Percentiles rank a stretch among this genome's conserved stretches.
Evolutionary conservation across 2,888 invertebrate genomes (phyloP).

Genomic region (Microctonus brassicae): DNA sequence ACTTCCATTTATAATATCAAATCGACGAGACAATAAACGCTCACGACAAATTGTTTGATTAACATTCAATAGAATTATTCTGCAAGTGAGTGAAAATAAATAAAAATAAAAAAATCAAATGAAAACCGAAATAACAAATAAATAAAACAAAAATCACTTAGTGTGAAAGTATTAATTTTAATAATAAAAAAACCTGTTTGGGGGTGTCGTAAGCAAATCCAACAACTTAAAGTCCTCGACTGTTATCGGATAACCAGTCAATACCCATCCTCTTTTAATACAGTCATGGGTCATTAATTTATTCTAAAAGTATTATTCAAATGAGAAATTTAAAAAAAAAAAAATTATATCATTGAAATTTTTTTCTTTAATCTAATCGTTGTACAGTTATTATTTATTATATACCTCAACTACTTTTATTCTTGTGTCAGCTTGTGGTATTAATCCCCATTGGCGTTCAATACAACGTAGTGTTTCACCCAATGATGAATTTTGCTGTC

Average conservation of each 20-base stretch:
- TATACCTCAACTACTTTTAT: conserved; percentile 57
- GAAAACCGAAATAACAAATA: too few relatives aligned
- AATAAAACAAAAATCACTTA: conserved; percentile 19
- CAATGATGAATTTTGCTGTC: conserved; percentile 59
- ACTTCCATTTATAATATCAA: conserved; percentile 70
- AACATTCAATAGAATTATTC: conserved; percentile 71
- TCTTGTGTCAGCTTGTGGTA: conserved; percentile 48
- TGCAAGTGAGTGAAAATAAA: conserved; percentile 47
- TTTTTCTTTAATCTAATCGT: too few relatives aligned
- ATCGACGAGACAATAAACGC: conserved; percentile 65
- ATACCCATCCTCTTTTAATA: conserved; percentile 75
- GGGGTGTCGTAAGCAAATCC: conserved; percentile 74
- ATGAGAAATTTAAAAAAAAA: conserved; percentile 15
- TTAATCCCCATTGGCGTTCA: conserved; percentile 46
- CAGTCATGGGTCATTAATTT: conserved; percentile 72
- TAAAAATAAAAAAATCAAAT: conserved; percentile 14
- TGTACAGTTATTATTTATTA: background rate
- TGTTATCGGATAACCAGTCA: conserved; percentile 74
- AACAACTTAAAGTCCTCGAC: conserved; percentile 74
- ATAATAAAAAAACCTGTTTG: conserved; percentile 73
- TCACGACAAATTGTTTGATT: conserved; percentile 67
- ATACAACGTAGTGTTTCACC: conserved; percentile 49
- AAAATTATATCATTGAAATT: conserved; percentile 8
- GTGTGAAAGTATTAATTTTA: conserved; percentile 44
- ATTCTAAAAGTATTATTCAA: conserved; percentile 63